Base-by-base conservation (phyloP, 2,113 vertebrate genomes). In the Ceyx margarethae region DNA sequence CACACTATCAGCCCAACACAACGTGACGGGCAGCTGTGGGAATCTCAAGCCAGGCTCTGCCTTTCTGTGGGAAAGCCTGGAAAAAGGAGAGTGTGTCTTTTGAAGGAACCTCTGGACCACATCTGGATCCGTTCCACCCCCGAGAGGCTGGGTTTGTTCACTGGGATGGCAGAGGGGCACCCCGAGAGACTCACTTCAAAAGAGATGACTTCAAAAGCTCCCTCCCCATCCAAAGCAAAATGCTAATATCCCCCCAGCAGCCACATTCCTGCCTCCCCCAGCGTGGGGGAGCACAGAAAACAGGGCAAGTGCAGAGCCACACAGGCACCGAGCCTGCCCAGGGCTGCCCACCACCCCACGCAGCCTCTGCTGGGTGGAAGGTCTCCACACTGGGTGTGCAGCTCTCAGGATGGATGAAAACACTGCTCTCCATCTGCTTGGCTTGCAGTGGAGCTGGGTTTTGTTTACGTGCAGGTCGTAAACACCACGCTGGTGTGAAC, bases 161-260 rank as follows among this genome's bases (percentile, higher is more conserved):
- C 67, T 25, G 33, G 7, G 57, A 62, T 0, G 0, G 57, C 66
- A 65, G n/a, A 91, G 54, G 58, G 60, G 68, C 51, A 89, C 43
- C 56, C 81, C 54, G 51, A 73, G 61, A 85, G 28, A 80, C 19
- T 66, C 60, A 74, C 91, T 95, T 95, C 87, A 95, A 95, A 96
- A 51, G 89, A 85, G 31, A 46, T 28, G 46, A 94, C 93, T 94
- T 96, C 94, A 95, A 95, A 96, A 85, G 93, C 90, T 85, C 28
- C 64, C 46, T 85, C 81, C 28, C 2, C 2, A 53, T 15, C 50
- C 89, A 89, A 79, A 90, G 79, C 58, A 42, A 68, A 82, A 95
- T 69, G 93, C 72, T 92, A 94, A 94, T 85, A 62, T 4, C 21
- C 87, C 61, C 75, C 69, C 62, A 37, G 37, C 93, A 80, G 81